Conservation (phyloP, 92 coral and sea anemone species). For the Scolanthus callimorphus region DNA sequence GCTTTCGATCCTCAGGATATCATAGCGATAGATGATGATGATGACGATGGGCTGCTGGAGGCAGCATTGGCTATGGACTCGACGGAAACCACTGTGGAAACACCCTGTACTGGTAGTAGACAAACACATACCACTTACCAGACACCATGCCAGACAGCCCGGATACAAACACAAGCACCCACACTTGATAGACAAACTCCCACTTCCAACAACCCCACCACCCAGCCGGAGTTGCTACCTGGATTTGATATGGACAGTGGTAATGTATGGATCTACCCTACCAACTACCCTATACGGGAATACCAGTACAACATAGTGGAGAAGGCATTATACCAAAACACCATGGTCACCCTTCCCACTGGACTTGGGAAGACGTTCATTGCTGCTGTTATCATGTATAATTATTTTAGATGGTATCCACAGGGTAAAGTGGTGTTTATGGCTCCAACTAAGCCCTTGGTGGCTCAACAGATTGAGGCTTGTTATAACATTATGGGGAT, state of each 20-base stretch:
- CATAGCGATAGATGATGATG: constrained; percentile 79
- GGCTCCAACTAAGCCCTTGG: constrained; percentile 98
- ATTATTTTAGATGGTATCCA: constrained; percentile 97
- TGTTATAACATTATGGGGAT: constrained; percentile 97
- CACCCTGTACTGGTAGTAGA: background rate
- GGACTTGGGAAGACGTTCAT: constrained; percentile 98
- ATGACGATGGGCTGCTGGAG: constrained; percentile 80
- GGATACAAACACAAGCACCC: no score
- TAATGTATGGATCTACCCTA: constrained; percentile 89
- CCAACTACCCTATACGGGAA: constrained; percentile 92
- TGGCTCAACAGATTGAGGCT: constrained; percentile 98
- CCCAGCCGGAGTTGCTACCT: constrained; percentile 69
- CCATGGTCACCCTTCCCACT: constrained; percentile 91
- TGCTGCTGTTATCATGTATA: constrained; percentile 96
- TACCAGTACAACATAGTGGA: constrained; percentile 87
- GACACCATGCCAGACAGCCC: no score
- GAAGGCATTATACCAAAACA: constrained; percentile 78
- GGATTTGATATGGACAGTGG: constrained; percentile 91
- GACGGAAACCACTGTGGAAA: constrained; percentile 1
- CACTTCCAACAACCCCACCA: constrained; percentile 3
- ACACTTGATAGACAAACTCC: no score
- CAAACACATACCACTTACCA: background rate
- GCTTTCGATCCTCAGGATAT: constrained; percentile 32
- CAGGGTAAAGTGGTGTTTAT: constrained; percentile 93
- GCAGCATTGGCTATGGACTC: constrained; percentile 80